Conservation (phyloP, 2,113 vertebrate species). For the Phocoena sinus region DNA sequence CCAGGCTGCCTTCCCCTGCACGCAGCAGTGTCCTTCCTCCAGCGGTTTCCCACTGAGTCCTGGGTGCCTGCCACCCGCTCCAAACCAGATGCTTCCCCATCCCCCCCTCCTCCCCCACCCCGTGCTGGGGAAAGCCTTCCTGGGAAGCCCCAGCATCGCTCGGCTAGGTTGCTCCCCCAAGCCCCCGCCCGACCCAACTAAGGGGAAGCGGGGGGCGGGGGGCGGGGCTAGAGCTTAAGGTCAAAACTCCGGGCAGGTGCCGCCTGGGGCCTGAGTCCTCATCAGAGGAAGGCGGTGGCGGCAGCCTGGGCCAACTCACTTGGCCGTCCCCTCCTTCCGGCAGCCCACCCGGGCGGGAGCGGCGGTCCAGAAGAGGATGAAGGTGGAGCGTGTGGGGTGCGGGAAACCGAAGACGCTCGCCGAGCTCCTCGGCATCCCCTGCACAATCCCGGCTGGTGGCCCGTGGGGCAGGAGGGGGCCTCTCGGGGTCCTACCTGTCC, state of each 20-base stretch:
- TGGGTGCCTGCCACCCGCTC: background rate
- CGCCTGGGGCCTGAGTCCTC: slow-evolving; percentile 43
- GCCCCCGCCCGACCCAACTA: background rate
- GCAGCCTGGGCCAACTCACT: background rate
- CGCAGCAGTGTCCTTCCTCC: background rate
- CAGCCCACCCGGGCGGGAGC: background rate
- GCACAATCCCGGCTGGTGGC: background rate
- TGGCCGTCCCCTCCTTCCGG: background rate
- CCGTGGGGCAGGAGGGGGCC: background rate
- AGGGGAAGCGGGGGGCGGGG: background rate
- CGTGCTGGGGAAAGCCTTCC: background rate
- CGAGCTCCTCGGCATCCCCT: background rate
- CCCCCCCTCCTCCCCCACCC: background rate
- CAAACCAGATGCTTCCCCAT: background rate
- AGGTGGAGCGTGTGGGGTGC: background rate
- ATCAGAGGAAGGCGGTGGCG: background rate
- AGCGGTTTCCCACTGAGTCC: background rate
- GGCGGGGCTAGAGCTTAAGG: slow-evolving; percentile 57
- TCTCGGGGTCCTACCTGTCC: slow-evolving; percentile 87
- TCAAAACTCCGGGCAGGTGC: slow-evolving; percentile 67
- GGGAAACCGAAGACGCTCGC: background rate
- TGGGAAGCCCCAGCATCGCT: background rate
- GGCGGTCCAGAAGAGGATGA: background rate
- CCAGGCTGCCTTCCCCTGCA: background rate
- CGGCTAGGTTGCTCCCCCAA: background rate